phyloP scores from a whole-genome alignment of 2,113 vertebrate genomes.

The Trematomus loennbergii region DNA sequence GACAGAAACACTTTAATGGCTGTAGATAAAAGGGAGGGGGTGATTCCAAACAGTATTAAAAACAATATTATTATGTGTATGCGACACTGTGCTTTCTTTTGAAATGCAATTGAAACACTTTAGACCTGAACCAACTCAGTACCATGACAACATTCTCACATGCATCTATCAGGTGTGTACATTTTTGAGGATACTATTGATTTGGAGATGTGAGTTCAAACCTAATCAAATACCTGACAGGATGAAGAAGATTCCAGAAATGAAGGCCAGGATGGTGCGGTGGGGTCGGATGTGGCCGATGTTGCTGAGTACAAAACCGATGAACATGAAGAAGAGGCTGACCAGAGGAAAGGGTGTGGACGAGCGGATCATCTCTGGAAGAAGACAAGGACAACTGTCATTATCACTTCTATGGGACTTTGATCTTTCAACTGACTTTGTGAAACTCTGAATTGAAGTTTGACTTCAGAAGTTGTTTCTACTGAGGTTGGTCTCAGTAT shows the following conservation, averaged over 20 bases:
- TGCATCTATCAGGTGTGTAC: neutral
- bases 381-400: neutral
- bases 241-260: constrained; percentile 98
- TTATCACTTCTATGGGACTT: too few species aligned
- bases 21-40: neutral
- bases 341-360: constrained; percentile 96
- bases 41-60: neutral
- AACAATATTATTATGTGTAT: neutral
- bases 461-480: constrained; percentile 6
- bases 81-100: neutral
- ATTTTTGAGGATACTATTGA: neutral
- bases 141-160: neutral
- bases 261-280: constrained; percentile 94
- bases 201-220: neutral
- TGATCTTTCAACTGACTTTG: neutral
- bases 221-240: constrained; percentile 86
- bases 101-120: neutral
- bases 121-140: neutral
- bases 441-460: neutral
- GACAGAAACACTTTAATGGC: neutral
- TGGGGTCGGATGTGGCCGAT: constrained; percentile 95
- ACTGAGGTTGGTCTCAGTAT: neutral
- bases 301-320: constrained; percentile 96
- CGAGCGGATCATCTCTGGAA: constrained; percentile 95
- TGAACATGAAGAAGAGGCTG: constrained; percentile 99